Evolutionary conservation across 30 jellyfish, hydroid and myxozoan species (phyloP), one percentile per base, ranked within the genome.

Genomic region (Cassiopea xamachana): DNA sequence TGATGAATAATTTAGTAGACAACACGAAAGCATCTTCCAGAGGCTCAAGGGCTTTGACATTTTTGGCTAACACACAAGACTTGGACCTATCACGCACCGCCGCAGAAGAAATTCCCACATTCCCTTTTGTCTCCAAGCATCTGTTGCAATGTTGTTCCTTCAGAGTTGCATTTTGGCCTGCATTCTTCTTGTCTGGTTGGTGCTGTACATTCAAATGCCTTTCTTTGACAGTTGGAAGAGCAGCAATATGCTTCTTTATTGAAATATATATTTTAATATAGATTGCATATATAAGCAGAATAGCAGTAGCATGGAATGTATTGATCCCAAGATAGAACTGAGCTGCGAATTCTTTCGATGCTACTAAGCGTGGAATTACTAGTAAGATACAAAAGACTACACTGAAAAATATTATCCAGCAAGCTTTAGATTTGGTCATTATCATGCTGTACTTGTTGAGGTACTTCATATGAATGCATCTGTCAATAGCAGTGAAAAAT

Each of bases 391-490:
- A 15, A 27, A 71, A 43, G 1, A n/a, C 7, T n/a, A 43, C 27
- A 39, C 27, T 71, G 80, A 19, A 17, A 1, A 71, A 43, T 2
- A 71, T 7, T 19, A 43, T 5, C 50, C n/a, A 17, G 27, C 80
- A 55, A 71, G 80, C 80, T 71, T 55, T 71, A 15, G 15, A 71
- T 19, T 19, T 7, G n/a, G 80, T 71, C 80, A 71, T 71, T n/a
- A 71, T 71, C 55, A 6, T 19, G 80, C 16, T 71, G 16, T 71
- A 71, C 39, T 19, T 71, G 55, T 2, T 71, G n/a, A 71, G 80
- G 16, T 71, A 71, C 55, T 71, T 71, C 80, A 71, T 71, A 0
- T 71, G 80, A 39, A 71, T 19, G 80, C 80, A 71, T 18, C 80
- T 51, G 27, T 71, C 80, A 71, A 71, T 43, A 4, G 80, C 50